Evolutionary conservation across 2,888 invertebrate species (phyloP), one percentile per base, ranked within the genome.

Genomic region (Diloba caeruleocephala): DNA sequence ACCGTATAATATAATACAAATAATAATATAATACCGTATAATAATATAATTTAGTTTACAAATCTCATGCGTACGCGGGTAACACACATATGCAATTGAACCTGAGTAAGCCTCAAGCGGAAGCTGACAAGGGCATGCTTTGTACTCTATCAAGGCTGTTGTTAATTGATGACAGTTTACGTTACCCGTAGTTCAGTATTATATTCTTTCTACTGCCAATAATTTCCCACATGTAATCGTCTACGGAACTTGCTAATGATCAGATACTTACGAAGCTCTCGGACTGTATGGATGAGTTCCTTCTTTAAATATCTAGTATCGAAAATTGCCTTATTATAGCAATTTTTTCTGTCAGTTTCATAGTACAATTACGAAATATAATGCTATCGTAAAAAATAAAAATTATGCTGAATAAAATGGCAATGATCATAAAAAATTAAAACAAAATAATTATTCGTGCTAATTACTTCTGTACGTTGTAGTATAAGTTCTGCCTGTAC

Each of bases 51-150:
- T 19, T 31, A 3, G n/a, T 26, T 3, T 29, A 5, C 25, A 28
- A 26, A 21, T 52, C 38, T 58, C 5, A 25, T 29, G 34, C 38
- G 39, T 29, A 45, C 42, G 26, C 42, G 34, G n/a, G 28, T 34
- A 29, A 36, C 43, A 51, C 44, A 32, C 49, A 50, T 63, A 43
- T 64, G 67, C 54, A 61, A 17, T 56, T 53, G 54, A 71, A 68
- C 71, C 61, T 59, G 71, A 69, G 52, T 65, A 71, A 63, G 63
- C 42, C 60, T 64, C 64, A 66, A 63, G 63, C 83, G 84, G 85
- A 85, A 83, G 75, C 71, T 34, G 23, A 55, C 83, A 82, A 83
- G 82, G 81, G 61, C 83, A 72, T 48, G 37, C 54, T 63, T 58
- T 71, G 73, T 72, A 54, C 60, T 70, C 32, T 38, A 57, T 28